Conservation (phyloP, 1,140 invertebrate species). For the Leptinotarsa texana region DNA sequence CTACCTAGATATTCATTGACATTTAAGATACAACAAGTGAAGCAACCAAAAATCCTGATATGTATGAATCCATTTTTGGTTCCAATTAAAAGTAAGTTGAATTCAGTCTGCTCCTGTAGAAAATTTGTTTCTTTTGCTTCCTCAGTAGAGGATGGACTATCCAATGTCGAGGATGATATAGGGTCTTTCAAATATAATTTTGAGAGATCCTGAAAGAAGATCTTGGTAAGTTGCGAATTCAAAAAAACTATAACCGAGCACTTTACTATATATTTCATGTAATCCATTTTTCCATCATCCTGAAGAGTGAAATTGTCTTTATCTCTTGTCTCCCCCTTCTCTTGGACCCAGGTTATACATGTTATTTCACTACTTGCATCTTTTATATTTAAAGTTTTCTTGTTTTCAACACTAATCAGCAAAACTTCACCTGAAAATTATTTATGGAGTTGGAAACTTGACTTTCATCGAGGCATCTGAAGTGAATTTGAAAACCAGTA, state of each 20-base stretch:
- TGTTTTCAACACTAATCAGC: slow-evolving; percentile 86
- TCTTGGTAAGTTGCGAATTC: too few relatives aligned
- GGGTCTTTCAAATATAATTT: slow-evolving; percentile 61
- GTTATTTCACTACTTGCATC: slow-evolving; percentile 62
- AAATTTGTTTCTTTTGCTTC: slow-evolving; percentile 67
- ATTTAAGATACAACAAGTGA: slow-evolving; percentile 74
- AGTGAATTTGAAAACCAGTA: too few relatives aligned
- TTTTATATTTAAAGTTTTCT: slow-evolving; percentile 75
- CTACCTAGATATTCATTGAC: slow-evolving; percentile 62
- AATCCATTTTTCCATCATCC: slow-evolving; percentile 44
- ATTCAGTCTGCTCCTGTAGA: slow-evolving; percentile 67
- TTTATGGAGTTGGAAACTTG: too few relatives aligned
- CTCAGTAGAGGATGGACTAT: slow-evolving; percentile 60
- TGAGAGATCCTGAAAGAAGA: slow-evolving; percentile 59
- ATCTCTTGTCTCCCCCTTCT: slow-evolving; percentile 54
- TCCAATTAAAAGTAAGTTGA: slow-evolving; percentile 81
- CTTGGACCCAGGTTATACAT: slow-evolving; percentile 65
- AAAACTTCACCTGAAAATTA: slow-evolving; percentile 60
- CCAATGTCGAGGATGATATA: slow-evolving; percentile 52
- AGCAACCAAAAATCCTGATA: slow-evolving; percentile 83
- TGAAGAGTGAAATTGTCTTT: slow-evolving; percentile 44
- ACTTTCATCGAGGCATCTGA: too few relatives aligned
- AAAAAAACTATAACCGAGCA: neutral
- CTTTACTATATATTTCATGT: slow-evolving; percentile 48
- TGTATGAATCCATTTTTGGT: slow-evolving; percentile 73